Percentiles rank a stretch among this genome's conserved stretches.
These are phyloP conservation scores for Ramazzottius varieornatus DNA, from an alignment of 2,888 invertebrate genomes.

Conservation along the genomic window DNA sequence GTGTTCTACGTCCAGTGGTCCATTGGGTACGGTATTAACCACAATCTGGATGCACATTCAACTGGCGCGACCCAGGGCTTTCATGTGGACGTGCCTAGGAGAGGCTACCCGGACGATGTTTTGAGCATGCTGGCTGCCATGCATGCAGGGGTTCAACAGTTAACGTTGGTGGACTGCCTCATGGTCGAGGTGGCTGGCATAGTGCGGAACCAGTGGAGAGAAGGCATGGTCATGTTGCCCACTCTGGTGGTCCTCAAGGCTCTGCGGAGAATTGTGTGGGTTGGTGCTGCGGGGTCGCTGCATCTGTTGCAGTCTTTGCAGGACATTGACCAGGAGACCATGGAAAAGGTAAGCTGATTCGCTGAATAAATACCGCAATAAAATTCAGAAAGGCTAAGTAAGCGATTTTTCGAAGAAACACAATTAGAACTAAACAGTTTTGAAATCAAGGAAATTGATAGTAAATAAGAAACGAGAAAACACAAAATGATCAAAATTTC, in stretches of 20 bases:
- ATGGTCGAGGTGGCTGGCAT: not conserved
- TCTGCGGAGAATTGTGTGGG: not conserved
- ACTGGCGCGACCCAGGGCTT: too few species aligned
- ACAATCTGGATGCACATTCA: not conserved
- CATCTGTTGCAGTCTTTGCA: too few species aligned
- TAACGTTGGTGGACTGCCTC: not conserved
- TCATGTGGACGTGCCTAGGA: not conserved
- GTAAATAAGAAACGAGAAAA: too few species aligned
- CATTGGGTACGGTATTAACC: not conserved
- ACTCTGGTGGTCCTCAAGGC: not conserved
- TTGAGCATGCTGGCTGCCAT: not conserved
- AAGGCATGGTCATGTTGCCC: not conserved
- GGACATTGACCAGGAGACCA: too few species aligned
- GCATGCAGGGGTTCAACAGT: not conserved
- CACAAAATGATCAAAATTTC: too few species aligned
- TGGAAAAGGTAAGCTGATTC: too few species aligned
- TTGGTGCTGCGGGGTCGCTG: not conserved
- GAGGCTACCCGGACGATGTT: not conserved
- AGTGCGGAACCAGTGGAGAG: not conserved
- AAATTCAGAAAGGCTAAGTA: too few species aligned
- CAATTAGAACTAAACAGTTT: too few species aligned
- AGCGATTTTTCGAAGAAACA: too few species aligned
- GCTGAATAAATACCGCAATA: too few species aligned
- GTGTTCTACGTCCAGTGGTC: not conserved
- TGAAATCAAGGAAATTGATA: too few species aligned